Evolutionary conservation across 2,888 invertebrate species (phyloP), one percentile per base, ranked within the genome.

Genomic region (Zygaena filipendulae): DNA sequence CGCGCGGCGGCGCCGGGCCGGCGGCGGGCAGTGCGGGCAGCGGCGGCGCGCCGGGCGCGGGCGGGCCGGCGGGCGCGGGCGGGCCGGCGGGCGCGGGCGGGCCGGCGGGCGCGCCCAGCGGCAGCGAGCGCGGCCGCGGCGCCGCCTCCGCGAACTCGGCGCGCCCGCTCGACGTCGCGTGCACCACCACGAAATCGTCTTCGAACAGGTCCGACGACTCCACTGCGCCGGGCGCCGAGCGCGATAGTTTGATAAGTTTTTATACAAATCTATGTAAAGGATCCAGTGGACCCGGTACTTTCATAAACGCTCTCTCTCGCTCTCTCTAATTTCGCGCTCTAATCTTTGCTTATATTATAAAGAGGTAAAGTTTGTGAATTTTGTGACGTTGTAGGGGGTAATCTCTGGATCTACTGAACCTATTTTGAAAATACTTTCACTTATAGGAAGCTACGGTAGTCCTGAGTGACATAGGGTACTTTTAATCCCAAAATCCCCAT

Each of bases 161-260:
- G 55, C 52, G 40, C 52, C 81, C 82, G 47, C 83, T 83, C 58
- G 87, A 87, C 40, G 81, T 80, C 33, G 87, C 87, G 38, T 91
- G 88, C 49, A 92, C 90, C 62, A 92, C 77, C 50, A 92, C 92
- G 79, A 91, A 92, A 75, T 91, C 91, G 70, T 91, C 90, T 59
- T 90, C 90, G 42, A 87, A 88, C 49, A 88, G 88, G 43, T 75
- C 77, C 6, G 71, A 69, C 37, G 75, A 79, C 49, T 71, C 72
- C 43, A 72, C 80, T 75, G 53, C 10, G n/a, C n/a, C n/a, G n/a
- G n/a, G n/a, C n/a, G n/a, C n/a, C n/a, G n/a, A n/a, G n/a, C n/a
- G n/a, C n/a, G n/a, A n/a, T n/a, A n/a, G n/a, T n/a, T n/a, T n/a
- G n/a, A n/a, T n/a, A n/a, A n/a, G n/a, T n/a, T n/a, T n/a, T n/a